Evolutionary conservation across 1,140 invertebrate genomes (phyloP).

Genomic region (Drosophila nebulosa): DNA sequence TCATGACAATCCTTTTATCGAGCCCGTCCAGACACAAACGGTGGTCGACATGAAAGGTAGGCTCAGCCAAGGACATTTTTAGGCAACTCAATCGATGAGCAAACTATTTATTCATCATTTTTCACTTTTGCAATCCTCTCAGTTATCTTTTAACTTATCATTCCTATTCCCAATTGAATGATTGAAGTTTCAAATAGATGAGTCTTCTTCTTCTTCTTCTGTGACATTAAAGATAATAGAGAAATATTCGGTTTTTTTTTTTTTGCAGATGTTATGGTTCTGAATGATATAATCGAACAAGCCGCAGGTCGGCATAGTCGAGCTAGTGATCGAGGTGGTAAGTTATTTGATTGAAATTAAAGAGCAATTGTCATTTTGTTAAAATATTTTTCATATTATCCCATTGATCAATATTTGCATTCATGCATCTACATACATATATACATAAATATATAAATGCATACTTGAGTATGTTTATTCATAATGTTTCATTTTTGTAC

Average conservation of each 20-base stretch:
- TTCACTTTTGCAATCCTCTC: no score
- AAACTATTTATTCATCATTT: no score
- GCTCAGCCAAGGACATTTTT: no score
- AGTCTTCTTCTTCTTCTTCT: no score
- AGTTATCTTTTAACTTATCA: no score
- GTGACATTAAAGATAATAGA: no score
- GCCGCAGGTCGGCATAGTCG: slow-evolving; percentile 92
- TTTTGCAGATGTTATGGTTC: slow-evolving; percentile 95
- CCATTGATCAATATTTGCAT: background rate
- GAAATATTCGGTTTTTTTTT: background rate
- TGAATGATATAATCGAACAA: slow-evolving; percentile 98
- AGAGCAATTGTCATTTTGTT: background rate
- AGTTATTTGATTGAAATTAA: slow-evolving; percentile 67
- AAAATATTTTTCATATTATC: background rate
- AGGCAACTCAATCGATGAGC: no score
- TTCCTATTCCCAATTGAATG: no score
- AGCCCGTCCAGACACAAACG: slow-evolving; percentile 91
- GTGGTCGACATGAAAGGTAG: slow-evolving; percentile 97
- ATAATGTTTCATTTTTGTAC: background rate
- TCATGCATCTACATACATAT: background rate
- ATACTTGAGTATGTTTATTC: slow-evolving; percentile 23
- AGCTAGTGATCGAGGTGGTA: slow-evolving; percentile 92
- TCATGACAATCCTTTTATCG: slow-evolving; percentile 93
- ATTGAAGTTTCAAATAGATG: no score
- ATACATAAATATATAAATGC: slow-evolving; percentile 2